These are phyloP conservation scores for Tillus elongatus DNA, from an alignment of 2,888 invertebrate species.

Conservation along the genomic window DNA sequence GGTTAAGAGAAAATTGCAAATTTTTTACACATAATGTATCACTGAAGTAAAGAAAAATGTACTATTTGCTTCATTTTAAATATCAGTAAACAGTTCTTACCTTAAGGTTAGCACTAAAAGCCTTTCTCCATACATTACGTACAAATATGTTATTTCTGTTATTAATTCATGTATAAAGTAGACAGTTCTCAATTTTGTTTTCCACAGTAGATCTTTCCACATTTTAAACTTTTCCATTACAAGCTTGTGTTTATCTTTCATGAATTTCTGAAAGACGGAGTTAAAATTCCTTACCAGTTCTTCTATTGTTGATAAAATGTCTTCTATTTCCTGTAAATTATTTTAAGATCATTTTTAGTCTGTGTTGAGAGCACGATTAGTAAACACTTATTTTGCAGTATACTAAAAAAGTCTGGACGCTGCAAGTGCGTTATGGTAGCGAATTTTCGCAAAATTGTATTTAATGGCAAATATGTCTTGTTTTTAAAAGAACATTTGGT, in stretches of 20 bases:
- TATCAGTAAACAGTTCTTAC: constrained; percentile 40
- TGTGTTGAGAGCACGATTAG: too few relatives aligned
- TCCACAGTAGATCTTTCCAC: constrained; percentile 47
- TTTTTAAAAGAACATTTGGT: too few relatives aligned
- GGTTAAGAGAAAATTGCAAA: too few relatives aligned
- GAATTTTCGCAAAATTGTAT: too few relatives aligned
- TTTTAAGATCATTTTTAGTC: too few relatives aligned
- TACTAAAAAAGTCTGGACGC: too few relatives aligned
- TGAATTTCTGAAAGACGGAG: constrained; percentile 45
- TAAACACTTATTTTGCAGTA: too few relatives aligned
- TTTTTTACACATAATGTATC: too few relatives aligned
- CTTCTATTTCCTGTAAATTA: constrained; percentile 50
- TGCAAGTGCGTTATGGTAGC: too few relatives aligned
- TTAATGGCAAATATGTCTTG: too few relatives aligned
- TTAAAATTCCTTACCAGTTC: constrained; percentile 47
- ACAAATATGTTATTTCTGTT: constrained; percentile 47
- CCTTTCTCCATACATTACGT: constrained; percentile 50
- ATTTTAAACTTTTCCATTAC: constrained; percentile 43
- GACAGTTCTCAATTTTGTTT: constrained; percentile 47
- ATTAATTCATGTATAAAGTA: constrained; percentile 49
- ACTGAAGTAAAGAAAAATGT: too few relatives aligned
- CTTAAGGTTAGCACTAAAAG: constrained; percentile 49
- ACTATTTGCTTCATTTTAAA: too few relatives aligned
- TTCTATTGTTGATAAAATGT: constrained; percentile 47
- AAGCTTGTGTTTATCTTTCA: constrained; percentile 28